Base-by-base conservation (phyloP, 2,888 invertebrate genomes). In the Tetragonula carbonaria region DNA sequence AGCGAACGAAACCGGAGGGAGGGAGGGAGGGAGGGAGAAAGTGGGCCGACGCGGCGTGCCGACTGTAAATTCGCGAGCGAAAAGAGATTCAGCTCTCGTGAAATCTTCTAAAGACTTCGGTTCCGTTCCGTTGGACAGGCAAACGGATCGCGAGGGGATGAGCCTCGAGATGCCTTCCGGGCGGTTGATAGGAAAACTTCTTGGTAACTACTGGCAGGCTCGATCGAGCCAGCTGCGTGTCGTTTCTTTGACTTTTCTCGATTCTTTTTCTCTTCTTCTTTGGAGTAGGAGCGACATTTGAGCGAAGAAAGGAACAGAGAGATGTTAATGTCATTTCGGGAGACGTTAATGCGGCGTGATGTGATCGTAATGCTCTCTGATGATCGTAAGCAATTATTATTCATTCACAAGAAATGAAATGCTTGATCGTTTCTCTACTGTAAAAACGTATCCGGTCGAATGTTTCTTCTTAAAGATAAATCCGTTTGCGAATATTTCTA, bases 111-210 rank as follows among this genome's bases (percentile, higher is more conserved):
- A 85, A 87, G 78, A 73, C 78, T 78, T 55, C 65, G 59, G 74
- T 87, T 84, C 74, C 70, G 72, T 86, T 79, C 72, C 73, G 86
- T 83, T 84, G 75, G 81, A n/a, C 65, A 78, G 82, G 66, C 73
- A 68, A 74, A 77, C 63, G 71, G 75, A 67, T 21, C 18, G 65
- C 50, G 51, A 70, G 65, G 66, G 74, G 16, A 51, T 38, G 55
- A 59, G 28, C 13, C 13, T 53, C 11, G 38, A 63, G 72, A 75
- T 68, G 65, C 28, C n/a, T 53, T 55, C 63, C 74, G 77, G 63
- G 73, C 70, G 67, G 62, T 59, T 68, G 66, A 74, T 75, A 80
- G 78, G 80, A 76, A 87, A 87, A 84, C 77, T 87, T 86, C 84
- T 66, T 16, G 65, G 67, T 74, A 84, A 87, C 79, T 81, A 76